Base-by-base conservation (phyloP, 1,140 invertebrate species). In the Drosophila yakuba region DNA sequence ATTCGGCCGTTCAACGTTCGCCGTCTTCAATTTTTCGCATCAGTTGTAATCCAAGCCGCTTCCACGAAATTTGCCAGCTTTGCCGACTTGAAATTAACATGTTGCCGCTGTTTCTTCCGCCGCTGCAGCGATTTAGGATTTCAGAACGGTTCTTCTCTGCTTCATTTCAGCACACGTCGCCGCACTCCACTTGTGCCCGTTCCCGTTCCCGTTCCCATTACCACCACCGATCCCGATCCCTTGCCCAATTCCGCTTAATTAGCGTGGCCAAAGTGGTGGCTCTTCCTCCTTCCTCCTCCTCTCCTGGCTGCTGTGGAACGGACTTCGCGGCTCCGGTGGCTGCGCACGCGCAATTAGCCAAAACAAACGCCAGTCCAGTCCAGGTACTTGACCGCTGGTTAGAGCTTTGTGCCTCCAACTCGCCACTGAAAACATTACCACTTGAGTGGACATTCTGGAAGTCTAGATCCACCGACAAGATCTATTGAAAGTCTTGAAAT, bases 31-130 rank as follows among this genome's bases (percentile, higher is more conserved):
- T 89, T 89, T 90, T 83, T 66, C 84, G 84, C 84, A 89, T 89
- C 84, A 89, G 84, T 89, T 89, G 84, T 89, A 89, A 89, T 89
- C 89, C 84, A 89, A 84, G 78, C 84, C 83, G 83, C 77, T 89
- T 89, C 84, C 84, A 89, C 84, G 84, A 89, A 89, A 83, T 80
- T 76, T 68, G 76, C 68, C 73, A 73, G 63, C 84, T 14, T 14
- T 32, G 32, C 32, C 32, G 71, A 86, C 61, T 83, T 89, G 43
- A 89, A 89, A 88, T 88, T 89, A 88, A 88, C 84, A 88, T 88
- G 83, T 88, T 88, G 83, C 67, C 61, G 77, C 59, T 66, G 44
- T 25, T 41, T 48, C 35, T 41, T 48, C 38, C 14, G 69, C 35
- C 36, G 12, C 39, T 50, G 77, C 74, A 80, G 51, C 75, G 74